Evolutionary conservation across 2,888 invertebrate species (phyloP).

Genomic region (Melieria omissa): DNA sequence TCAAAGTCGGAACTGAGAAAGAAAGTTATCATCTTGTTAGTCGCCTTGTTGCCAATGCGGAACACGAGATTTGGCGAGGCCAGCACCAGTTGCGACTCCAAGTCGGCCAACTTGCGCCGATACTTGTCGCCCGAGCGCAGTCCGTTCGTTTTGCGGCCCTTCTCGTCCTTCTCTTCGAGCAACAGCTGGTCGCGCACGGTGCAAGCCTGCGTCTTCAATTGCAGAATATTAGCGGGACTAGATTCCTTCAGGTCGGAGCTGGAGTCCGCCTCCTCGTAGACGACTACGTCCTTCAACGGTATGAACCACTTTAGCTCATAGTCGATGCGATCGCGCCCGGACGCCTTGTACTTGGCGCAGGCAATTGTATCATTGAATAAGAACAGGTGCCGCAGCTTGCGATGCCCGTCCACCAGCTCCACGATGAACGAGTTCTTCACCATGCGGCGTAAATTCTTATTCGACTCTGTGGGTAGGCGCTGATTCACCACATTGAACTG

Average conservation of each 20-base stretch:
- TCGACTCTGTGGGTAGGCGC: slow-evolving; percentile 62
- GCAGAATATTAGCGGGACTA: slow-evolving; percentile 84
- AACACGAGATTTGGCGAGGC: slow-evolving; percentile 91
- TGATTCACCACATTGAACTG: slow-evolving; percentile 81
- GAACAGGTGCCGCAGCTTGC: slow-evolving; percentile 92
- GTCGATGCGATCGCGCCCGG: slow-evolving; percentile 87
- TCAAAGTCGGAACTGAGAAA: slow-evolving; percentile 95
- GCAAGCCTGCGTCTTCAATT: slow-evolving; percentile 85
- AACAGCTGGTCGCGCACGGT: slow-evolving; percentile 87
- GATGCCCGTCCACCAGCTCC: slow-evolving; percentile 86
- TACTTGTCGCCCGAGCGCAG: slow-evolving; percentile 80
- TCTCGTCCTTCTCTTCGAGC: slow-evolving; percentile 81
- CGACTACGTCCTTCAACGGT: slow-evolving; percentile 83
- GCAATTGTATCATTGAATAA: slow-evolving; percentile 95
- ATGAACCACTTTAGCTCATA: slow-evolving; percentile 96
- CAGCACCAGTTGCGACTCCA: slow-evolving; percentile 89
- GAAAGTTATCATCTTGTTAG: slow-evolving; percentile 81
- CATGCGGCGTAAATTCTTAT: slow-evolving; percentile 79
- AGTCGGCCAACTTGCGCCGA: slow-evolving; percentile 88
- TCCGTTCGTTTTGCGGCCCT: slow-evolving; percentile 60
- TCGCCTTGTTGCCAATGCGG: slow-evolving; percentile 78
- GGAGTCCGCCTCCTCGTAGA: slow-evolving; percentile 73
- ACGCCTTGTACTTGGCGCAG: slow-evolving; percentile 93
- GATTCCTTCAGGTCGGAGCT: slow-evolving; percentile 77
- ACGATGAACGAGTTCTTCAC: slow-evolving; percentile 96